These are phyloP conservation scores for Drosophila cardini DNA, from an alignment of 1,140 invertebrate species.

Conservation along the genomic window DNA sequence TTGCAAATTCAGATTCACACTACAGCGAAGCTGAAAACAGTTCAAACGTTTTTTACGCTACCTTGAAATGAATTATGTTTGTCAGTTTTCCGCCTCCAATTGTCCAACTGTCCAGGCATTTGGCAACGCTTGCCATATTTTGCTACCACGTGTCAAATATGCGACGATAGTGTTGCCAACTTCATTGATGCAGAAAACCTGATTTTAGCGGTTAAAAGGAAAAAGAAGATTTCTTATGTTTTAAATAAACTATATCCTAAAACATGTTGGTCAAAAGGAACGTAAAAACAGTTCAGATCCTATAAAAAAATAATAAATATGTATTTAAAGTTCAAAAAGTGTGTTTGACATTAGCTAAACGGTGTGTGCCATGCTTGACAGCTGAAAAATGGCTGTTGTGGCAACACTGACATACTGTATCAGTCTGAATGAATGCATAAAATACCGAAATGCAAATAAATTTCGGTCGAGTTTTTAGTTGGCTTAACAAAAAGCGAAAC, in stretches of 20 bases:
- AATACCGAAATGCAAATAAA: conserved; percentile 35
- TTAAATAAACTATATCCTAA: too few relatives aligned
- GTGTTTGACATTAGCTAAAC: too few relatives aligned
- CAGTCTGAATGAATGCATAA: conserved; percentile 16
- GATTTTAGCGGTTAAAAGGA: too few relatives aligned
- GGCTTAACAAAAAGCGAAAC: conserved; percentile 1
- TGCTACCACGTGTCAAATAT: conserved; percentile 13
- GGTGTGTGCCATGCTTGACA: too few relatives aligned
- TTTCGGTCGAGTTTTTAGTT: conserved; percentile 36
- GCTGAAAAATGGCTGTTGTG: too few relatives aligned
- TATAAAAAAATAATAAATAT: too few relatives aligned
- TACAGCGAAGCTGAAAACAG: conserved; percentile 1
- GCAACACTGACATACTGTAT: not conserved
- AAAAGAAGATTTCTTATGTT: too few relatives aligned
- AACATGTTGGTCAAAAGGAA: too few relatives aligned
- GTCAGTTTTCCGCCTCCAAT: conserved; percentile 11
- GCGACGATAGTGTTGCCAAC: too few relatives aligned
- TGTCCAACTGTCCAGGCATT: conserved; percentile 20
- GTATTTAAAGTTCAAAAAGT: too few relatives aligned
- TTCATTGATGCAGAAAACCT: too few relatives aligned
- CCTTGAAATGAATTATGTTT: conserved; percentile 18
- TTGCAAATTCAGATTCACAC: conserved; percentile 24
- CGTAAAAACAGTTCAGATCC: too few relatives aligned
- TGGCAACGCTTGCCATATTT: conserved; percentile 25
- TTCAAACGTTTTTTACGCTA: not conserved